phyloP scores from a whole-genome alignment of 2,797 vertebrate genomes.

The Pseudochirops corinnae region DNA sequence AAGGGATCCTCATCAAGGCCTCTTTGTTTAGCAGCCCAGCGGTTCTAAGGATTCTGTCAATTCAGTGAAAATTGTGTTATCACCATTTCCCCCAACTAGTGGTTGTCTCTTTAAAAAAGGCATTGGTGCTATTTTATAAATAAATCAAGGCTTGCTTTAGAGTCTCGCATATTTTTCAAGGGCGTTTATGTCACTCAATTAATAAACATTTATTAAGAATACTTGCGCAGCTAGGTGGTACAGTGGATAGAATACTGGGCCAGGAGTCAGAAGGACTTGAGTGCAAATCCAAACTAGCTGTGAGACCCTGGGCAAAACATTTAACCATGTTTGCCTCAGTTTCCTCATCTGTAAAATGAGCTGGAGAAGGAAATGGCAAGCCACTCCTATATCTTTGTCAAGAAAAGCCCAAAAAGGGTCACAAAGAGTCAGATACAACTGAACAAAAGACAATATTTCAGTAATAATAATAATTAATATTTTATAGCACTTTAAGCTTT shows the following conservation, averaged over 20 bases:
- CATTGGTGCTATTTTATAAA: slow-evolving; percentile 49
- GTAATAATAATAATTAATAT: neutral
- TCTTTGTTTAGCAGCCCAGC: slow-evolving; percentile 30
- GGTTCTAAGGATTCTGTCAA: slow-evolving; percentile 19
- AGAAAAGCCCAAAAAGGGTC: neutral
- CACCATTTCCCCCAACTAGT: neutral
- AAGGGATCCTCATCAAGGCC: neutral
- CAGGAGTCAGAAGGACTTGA: neutral
- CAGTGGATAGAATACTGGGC: no score
- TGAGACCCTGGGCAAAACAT: no score
- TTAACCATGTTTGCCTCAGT: neutral
- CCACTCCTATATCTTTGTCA: neutral
- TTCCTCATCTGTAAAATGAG: neutral
- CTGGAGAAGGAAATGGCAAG: neutral
- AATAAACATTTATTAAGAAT: neutral
- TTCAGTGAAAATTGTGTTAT: slow-evolving; percentile 29
- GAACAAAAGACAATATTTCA: neutral
- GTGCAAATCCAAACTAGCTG: neutral
- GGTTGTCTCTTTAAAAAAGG: slow-evolving; percentile 46
- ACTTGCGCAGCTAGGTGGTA: neutral
- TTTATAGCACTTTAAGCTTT: neutral
- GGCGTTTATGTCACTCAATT: neutral
- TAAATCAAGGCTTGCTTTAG: slow-evolving; percentile 35
- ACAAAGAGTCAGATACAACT: neutral
- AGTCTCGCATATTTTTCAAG: neutral